A percentile compares a stretch with the other conserved stretches of the same genome.
Evolutionary conservation across 2,888 invertebrate genomes (phyloP).

Genomic region (Cremastinae sp.): DNA sequence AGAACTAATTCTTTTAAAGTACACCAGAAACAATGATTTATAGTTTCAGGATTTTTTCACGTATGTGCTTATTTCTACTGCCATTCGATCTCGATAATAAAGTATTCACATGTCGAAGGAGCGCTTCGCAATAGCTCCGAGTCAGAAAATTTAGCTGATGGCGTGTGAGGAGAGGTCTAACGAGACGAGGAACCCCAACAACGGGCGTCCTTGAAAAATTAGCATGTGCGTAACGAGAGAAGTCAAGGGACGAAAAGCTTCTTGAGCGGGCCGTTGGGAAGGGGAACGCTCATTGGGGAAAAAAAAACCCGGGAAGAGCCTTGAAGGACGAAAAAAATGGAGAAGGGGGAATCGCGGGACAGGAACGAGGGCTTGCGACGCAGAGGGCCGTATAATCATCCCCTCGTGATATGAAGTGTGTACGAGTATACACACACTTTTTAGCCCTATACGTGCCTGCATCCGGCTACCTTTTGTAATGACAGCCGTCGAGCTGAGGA

Average conservation of each 20-base stretch:
- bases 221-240: constrained; percentile 68
- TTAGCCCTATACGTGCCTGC: constrained; percentile 24
- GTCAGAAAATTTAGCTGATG: neutral
- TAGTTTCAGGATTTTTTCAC: neutral
- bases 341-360: constrained; percentile 29
- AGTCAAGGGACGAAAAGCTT: constrained; percentile 52
- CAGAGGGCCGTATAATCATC: constrained; percentile 67
- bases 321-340: constrained; percentile 39
- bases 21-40: too few species aligned
- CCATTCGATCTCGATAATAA: too few species aligned
- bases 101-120: too few species aligned
- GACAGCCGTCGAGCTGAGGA: neutral
- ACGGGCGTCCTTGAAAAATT: constrained; percentile 64
- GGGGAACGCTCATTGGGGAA: constrained; percentile 24
- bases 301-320: constrained; percentile 21
- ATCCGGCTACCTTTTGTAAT: constrained; percentile 9
- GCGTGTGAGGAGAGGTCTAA: neutral
- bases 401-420: constrained; percentile 45
- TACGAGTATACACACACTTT: neutral
- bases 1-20: too few species aligned
- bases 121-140: neutral
- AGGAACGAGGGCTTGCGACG: constrained; percentile 57
- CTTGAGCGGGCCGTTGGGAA: constrained; percentile 9
- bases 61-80: neutral
- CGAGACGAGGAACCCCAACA: neutral